Base-by-base conservation (phyloP, 2,888 invertebrate genomes). In the Pecten maximus region DNA sequence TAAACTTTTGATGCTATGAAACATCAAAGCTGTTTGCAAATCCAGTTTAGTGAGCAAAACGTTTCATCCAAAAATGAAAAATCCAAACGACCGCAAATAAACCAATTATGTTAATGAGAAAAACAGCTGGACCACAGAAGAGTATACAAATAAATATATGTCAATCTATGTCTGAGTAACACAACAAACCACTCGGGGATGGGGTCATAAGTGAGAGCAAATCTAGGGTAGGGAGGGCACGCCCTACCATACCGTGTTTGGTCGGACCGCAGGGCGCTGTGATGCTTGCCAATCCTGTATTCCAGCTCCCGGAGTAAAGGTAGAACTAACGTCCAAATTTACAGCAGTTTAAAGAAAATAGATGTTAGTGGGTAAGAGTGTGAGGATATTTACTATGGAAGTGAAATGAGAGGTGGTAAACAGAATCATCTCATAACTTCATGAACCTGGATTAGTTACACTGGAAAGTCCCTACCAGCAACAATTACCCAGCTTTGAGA, bases 301-400 rank as follows among this genome's bases (percentile, higher is more conserved):
- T 35, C 74, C 74, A 74, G 74, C 8, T 74, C 74, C 74, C 74
- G 1, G 74, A 74, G 74, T 35, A 74, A 74, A 74, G 74, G 74
- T 74, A 74, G 74, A 74, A 74, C 74, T 74, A 74, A 74, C 74
- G 74, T 74, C 74, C 74, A 74, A 35, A 74, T 74, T 74, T 74
- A 74, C 35, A 60, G 60, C 74, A 74, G 35, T 28, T 74, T 74
- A 35, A 74, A 74, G 28, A 35, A 74, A 28, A 35, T 74, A 6
- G 28, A 10, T 6, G 28, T 74, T 74, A 74, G 35, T 28, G 74
- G 74, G 74, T 74, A 35, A 74, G 10, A 74, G 35, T 28, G 10
- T 28, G 4, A 15, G 28, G 60, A 54, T 54, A 19, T 54, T 23
- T 23, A 60, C 8, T 60, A 23, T 60, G 60, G 23, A n/a, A 60